Conservation (phyloP, 2,797 vertebrate species). For the Carapus acus region DNA sequence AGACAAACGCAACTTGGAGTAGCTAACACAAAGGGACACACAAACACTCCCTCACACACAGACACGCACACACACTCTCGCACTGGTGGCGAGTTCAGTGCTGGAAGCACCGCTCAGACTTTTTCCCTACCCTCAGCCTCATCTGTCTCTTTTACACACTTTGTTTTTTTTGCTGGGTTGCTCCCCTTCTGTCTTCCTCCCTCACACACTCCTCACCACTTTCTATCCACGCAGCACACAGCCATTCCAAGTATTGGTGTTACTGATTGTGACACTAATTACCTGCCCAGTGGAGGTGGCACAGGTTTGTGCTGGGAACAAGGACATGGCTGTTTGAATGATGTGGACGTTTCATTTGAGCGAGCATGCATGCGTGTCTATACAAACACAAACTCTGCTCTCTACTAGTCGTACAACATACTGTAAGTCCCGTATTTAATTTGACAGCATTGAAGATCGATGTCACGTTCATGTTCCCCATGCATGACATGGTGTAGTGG, state of each 20-base stretch:
- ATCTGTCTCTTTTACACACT: constrained; percentile 17
- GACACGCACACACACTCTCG: constrained; percentile 9
- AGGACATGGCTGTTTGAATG: constrained; percentile 41
- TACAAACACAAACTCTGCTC: constrained; percentile 15
- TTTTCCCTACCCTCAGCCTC: constrained; percentile 18
- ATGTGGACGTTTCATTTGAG: constrained; percentile 19
- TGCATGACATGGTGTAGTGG: constrained; percentile 20
- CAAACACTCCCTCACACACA: too few relatives aligned
- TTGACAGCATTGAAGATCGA: constrained; percentile 18
- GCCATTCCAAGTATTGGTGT: constrained; percentile 40
- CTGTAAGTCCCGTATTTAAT: constrained; percentile 37
- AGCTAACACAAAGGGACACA: too few relatives aligned
- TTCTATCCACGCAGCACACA: constrained; percentile 33
- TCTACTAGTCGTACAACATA: constrained; percentile 24
- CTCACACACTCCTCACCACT: constrained; percentile 26
- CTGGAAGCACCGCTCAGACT: constrained; percentile 16
- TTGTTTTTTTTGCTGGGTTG: not conserved
- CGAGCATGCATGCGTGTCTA: constrained; percentile 15
- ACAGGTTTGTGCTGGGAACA: constrained; percentile 37
- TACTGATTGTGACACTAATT: constrained; percentile 57
- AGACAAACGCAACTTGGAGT: constrained; percentile 23
- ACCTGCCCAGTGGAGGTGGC: constrained; percentile 46
- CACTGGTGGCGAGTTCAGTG: constrained; percentile 25
- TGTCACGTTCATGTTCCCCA: constrained; percentile 1
- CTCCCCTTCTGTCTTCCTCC: constrained; percentile 1